A percentile compares a stretch with the other conserved stretches of the same genome.
Conservation (phyloP, 2,113 vertebrate genomes). For the Calypte anna region DNA sequence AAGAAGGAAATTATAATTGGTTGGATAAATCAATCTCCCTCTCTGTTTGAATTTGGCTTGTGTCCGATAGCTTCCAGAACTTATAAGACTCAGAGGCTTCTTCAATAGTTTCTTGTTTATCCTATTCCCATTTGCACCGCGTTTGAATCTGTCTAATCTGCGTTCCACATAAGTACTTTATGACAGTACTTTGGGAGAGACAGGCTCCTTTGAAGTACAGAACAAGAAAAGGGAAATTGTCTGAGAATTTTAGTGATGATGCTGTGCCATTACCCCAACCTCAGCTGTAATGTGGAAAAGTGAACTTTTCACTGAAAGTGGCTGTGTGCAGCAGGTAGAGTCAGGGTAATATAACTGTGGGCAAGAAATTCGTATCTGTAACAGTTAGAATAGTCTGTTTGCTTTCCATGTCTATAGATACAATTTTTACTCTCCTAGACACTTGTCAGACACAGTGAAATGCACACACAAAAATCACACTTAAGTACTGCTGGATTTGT, state of each 20-base stretch:
- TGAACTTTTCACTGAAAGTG: not conserved
- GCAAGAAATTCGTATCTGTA: not conserved
- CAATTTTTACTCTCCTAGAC: not conserved
- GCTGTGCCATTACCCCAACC: not conserved
- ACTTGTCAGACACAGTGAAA: not conserved
- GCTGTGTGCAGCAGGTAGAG: not conserved
- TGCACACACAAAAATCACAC: not conserved
- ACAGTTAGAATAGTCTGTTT: not conserved
- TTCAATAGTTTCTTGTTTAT: not conserved
- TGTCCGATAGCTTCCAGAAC: not conserved
- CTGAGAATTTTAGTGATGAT: not conserved
- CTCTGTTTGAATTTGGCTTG: not conserved
- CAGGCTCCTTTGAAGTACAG: not conserved
- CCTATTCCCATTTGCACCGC: not conserved
- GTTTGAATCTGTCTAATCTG: conserved; percentile 19
- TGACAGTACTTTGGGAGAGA: not conserved
- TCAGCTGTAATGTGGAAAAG: not conserved
- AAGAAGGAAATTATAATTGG: not conserved
- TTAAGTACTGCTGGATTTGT: not conserved
- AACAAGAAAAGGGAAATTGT: not conserved
- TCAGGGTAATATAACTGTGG: not conserved
- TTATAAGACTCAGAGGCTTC: not conserved
- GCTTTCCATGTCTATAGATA: not conserved
- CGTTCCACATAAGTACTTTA: not conserved
- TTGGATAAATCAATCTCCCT: not conserved